Base-by-base conservation (phyloP, 2,888 invertebrate genomes). In the Andricus quercusramuli region DNA sequence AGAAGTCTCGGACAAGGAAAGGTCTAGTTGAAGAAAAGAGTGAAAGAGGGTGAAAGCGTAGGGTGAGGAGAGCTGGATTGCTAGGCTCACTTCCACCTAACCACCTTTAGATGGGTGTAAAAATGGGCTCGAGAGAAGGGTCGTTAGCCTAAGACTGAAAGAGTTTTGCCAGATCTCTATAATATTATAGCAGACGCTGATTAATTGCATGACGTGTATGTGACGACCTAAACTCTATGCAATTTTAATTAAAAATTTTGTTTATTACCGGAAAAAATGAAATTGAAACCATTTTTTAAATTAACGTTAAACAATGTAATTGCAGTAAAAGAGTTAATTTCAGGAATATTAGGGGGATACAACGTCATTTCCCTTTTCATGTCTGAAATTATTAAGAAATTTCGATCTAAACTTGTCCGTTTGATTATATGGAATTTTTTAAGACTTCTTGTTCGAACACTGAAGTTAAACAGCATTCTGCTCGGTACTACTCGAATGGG, bases 121-220 rank as follows among this genome's bases (percentile, higher is more conserved):
- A 82, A 84, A 78, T 70, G 62, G 68, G 68, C 78, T 80, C n/a
- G 41, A 68, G 51, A 59, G 77, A 47, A 83, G 79, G 83, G 83
- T 84, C 85, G 83, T 87, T 86, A 85, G 83, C 82, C 84, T 80
- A 80, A 84, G 85, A 82, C 81, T 83, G 79, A 84, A 85, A 86
- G 82, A 83, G 80, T 83, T 84, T 85, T 74, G 59, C 78, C 70
- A 80, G 80, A 82, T 82, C 82, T 83, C 78, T 83, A 78, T 81
- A 64, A 64, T 64, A 83, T 81, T 81, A 82, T 76, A 82, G 78
- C 78, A 79, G 80, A 81, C 84, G 81, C 83, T 84, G 85, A 87
- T 85, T 86, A 85, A 83, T 74, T 56, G 22, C 32, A 17, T 41
- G 22, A 59, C 22, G 59, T 3, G 22, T 64, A 13, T 5, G 17